Evolutionary conservation across 2,113 vertebrate genomes (phyloP).

Genomic region (Leucopsar rothschildi): DNA sequence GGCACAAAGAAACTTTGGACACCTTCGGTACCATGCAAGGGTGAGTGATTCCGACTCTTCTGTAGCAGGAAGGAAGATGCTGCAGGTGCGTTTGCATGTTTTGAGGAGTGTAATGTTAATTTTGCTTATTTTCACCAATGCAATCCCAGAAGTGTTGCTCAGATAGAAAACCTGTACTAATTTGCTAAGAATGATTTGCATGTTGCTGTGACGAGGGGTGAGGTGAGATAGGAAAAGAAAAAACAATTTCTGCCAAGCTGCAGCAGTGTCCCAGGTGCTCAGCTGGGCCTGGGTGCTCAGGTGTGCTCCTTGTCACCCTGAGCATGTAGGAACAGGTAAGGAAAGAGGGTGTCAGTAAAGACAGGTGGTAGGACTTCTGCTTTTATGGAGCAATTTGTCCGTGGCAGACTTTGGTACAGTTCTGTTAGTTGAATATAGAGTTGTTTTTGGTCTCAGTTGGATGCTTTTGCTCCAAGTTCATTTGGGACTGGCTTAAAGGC

Average conservation of each 20-base stretch:
- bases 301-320: background rate
- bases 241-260: background rate
- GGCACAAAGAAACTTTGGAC: background rate
- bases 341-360: background rate
- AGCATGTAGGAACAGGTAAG: too few species aligned
- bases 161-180: background rate
- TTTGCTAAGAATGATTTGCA: background rate
- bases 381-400: background rate
- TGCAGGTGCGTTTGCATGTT: rapidly evolving
- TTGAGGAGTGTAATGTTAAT: background rate
- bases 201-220: background rate
- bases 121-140: background rate
- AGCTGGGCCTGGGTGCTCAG: background rate
- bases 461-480: background rate
- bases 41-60: background rate
- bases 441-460: background rate
- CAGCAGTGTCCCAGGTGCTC: background rate
- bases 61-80: background rate
- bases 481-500: background rate
- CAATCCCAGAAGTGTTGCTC: background rate
- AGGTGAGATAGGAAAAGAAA: background rate
- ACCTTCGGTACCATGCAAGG: background rate
- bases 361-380: background rate
- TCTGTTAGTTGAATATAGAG: background rate
- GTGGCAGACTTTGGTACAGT: too few species aligned